Percentiles rank a stretch among this genome's conserved stretches.
Conservation (phyloP, 2,888 invertebrate species). For the Carpatolechia fugitivella region DNA sequence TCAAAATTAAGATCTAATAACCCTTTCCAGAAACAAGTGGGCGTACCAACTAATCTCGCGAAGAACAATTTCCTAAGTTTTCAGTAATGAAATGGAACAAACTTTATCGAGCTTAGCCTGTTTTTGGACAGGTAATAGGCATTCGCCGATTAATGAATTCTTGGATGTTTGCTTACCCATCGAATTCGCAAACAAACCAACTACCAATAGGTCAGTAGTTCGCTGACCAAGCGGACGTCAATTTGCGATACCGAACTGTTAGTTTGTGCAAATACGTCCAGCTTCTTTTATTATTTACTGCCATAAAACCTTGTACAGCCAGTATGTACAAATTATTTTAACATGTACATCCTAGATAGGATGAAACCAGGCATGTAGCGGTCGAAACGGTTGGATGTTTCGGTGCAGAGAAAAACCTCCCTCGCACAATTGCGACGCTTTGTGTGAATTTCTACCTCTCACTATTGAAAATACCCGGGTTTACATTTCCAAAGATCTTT, state of each 20-base stretch:
- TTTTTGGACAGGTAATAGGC: constrained; percentile 31
- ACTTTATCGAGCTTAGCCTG: constrained; percentile 27
- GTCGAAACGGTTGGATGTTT: not conserved
- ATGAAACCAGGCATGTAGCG: not conserved
- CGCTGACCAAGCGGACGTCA: constrained; percentile 34
- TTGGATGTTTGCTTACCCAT: not conserved
- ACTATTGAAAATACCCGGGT: not conserved
- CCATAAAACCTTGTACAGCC: not conserved
- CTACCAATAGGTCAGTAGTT: not conserved
- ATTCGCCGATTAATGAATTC: not conserved
- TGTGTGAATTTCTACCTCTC: constrained; percentile 1
- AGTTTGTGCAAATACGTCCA: constrained; percentile 5
- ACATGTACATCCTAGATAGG: not conserved
- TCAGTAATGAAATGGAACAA: not conserved
- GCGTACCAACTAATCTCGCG: not conserved
- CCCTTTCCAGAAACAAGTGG: not conserved
- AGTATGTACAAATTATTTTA: constrained; percentile 2
- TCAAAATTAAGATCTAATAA: not conserved
- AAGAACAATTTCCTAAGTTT: not conserved
- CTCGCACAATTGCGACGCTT: not conserved
- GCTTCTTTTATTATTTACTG: constrained; percentile 3
- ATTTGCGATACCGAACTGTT: constrained; percentile 4
- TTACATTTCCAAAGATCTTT: constrained; percentile 1
- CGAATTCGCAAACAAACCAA: not conserved
- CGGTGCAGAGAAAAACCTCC: not conserved